Evolutionary conservation across 2,888 invertebrate genomes (phyloP), one percentile per base, ranked within the genome.

Genomic region (Koerneria pararmatus): DNA sequence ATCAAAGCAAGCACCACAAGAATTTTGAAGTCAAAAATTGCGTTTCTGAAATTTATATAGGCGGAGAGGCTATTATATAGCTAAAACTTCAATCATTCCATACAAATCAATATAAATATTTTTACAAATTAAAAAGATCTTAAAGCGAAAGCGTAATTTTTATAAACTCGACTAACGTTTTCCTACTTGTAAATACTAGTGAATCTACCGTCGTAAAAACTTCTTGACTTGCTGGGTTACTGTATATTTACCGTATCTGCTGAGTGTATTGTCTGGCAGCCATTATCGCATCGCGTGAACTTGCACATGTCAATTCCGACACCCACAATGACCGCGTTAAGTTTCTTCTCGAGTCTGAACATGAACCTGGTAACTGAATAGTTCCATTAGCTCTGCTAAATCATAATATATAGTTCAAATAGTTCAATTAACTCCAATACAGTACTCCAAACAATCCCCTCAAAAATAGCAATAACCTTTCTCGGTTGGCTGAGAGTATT

Each of bases 301-400:
- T 80, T 78, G 77, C 83, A 83, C 80, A 85, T 85, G 76, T 86
- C 95, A 77, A 98, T 95, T 71, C 95, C 95, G 24, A 97, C 94
- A n/a, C 79, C 76, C 37, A 79, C 75, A 49, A 81, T 78, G 48
- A 69, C 72, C 3, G 74, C 75, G 64, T 75, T 77, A 56, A 83
- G 58, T 19, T 69, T 70, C n/a, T 69, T 59, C 57, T 80, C 78
- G 29, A 88, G 88, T 84, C 92, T n/a, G 74, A 71, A 51, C n/a
- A 41, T 15, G 46, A 41, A 11, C 11, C n/a, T 41, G 11, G n/a
- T n/a, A 15, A 11, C 11, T 41, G 8, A 60, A 46, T 27, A 15
- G 37, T 6, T 35, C 15, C 51, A 11, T n/a, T 11, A n/a, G 22
- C 22, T n/a, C 19, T n/a, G 51, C 8, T 11, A 22, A n/a, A 51